These are phyloP conservation scores for Hypomesus transpacificus DNA, from an alignment of 2,113 vertebrate species.

Conservation along the genomic window DNA sequence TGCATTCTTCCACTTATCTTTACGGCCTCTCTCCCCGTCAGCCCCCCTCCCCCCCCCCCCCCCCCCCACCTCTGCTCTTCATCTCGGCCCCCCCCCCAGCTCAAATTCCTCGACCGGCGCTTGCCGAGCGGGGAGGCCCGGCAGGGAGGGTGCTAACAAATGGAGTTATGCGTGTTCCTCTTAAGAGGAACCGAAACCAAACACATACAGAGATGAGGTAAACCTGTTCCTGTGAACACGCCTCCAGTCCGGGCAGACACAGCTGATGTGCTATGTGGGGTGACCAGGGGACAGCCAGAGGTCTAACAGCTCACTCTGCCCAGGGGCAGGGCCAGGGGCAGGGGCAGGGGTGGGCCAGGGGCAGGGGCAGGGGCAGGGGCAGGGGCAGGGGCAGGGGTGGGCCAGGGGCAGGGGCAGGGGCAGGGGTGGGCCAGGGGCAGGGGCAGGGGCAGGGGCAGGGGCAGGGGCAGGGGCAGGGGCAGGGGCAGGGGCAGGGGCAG, in stretches of 20 bases:
- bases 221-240: conserved; percentile 23
- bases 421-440: too few species aligned
- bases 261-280: neutral
- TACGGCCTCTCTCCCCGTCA: conserved; percentile 73
- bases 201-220: conserved; percentile 31
- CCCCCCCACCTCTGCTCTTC: conserved; percentile 66
- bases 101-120: conserved; percentile 67
- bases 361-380: too few species aligned
- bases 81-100: conserved; percentile 61
- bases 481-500: too few species aligned
- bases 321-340: too few species aligned
- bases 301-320: conserved; percentile 4
- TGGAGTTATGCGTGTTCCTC: conserved; percentile 57
- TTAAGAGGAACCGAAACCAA: conserved; percentile 50
- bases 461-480: too few species aligned
- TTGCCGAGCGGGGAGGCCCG: conserved; percentile 43
- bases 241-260: neutral
- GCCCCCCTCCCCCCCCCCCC: conserved; percentile 51
- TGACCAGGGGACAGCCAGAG: conserved; percentile 3
- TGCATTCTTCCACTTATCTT: conserved; percentile 80
- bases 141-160: conserved; percentile 57
- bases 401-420: too few species aligned
- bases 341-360: too few species aligned
- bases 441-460: too few species aligned
- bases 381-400: too few species aligned